These are phyloP conservation scores for Drosophila melanica DNA, from an alignment of 1,140 invertebrate genomes.

Conservation along the genomic window DNA sequence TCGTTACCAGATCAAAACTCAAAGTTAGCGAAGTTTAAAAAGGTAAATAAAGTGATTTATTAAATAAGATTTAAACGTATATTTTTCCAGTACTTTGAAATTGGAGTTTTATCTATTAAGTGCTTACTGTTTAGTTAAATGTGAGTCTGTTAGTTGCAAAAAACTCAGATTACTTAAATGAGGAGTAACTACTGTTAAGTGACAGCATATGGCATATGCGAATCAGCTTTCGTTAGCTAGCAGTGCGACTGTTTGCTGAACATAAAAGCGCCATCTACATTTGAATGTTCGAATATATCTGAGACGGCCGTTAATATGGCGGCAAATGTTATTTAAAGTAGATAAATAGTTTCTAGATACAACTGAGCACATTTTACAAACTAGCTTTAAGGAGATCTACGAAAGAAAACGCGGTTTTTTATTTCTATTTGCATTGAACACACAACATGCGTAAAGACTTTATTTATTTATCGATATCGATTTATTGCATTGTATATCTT, in stretches of 20 bases:
- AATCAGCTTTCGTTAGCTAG: constrained; percentile 21
- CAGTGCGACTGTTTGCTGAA: background rate
- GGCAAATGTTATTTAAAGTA: background rate
- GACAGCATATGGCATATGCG: background rate
- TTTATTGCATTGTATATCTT: constrained; percentile 71
- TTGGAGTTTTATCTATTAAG: too few species aligned
- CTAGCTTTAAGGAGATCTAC: background rate
- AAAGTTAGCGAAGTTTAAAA: too few species aligned
- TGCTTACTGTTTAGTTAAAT: too few species aligned
- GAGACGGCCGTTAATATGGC: background rate
- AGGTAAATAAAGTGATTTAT: too few species aligned
- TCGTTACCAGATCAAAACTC: too few species aligned
- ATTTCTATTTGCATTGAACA: constrained; percentile 73
- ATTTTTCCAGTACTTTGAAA: too few species aligned
- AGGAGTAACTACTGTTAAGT: constrained; percentile 6
- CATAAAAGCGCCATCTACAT: constrained; percentile 13
- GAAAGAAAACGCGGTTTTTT: constrained; percentile 23
- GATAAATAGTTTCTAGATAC: background rate
- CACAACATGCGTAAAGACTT: constrained; percentile 80
- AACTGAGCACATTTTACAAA: too few species aligned
- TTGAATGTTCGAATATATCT: background rate
- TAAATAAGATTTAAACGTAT: too few species aligned
- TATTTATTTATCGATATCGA: constrained; percentile 80
- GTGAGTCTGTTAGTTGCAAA: too few species aligned
- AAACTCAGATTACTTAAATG: background rate